Percentiles rank a stretch among this genome's conserved stretches.
Conservation (phyloP, 2,113 vertebrate genomes). For the Syngnathus floridae region DNA sequence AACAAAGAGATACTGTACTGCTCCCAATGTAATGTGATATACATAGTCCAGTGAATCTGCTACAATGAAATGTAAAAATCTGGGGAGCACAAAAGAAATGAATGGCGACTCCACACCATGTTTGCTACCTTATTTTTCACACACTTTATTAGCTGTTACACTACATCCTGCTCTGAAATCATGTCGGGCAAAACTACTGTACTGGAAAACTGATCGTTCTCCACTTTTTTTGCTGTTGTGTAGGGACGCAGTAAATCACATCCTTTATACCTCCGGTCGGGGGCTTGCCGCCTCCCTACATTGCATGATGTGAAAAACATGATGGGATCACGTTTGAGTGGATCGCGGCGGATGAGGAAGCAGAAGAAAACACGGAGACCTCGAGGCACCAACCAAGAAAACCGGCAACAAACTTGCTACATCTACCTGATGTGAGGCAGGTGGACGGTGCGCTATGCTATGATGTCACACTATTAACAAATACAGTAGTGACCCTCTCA, state of each 20-base stretch:
- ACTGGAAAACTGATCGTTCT: constrained; percentile 53
- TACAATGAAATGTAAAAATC: too few relatives aligned
- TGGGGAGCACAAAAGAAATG: too few relatives aligned
- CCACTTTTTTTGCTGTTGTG: constrained; percentile 27
- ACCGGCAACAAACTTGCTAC: constrained; percentile 4
- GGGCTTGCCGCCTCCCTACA: constrained; percentile 57
- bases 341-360: constrained; percentile 34
- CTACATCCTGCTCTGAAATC: not conserved
- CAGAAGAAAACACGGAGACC: constrained; percentile 3
- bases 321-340: constrained; percentile 48
- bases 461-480: too few relatives aligned
- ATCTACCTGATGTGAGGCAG: not conserved
- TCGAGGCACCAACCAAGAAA: not conserved
- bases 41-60: too few relatives aligned
- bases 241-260: constrained; percentile 61
- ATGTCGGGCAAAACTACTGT: constrained; percentile 23
- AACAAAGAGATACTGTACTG: too few relatives aligned
- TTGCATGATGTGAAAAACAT: constrained; percentile 67
- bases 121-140: not conserved
- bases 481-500: too few relatives aligned
- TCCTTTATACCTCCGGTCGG: constrained; percentile 67
- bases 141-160: not conserved
- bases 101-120: too few relatives aligned
- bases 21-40: too few relatives aligned
- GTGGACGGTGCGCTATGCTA: too few relatives aligned